phyloP scores from a whole-genome alignment of 2,888 invertebrate species.

The Melolontha melolontha region DNA sequence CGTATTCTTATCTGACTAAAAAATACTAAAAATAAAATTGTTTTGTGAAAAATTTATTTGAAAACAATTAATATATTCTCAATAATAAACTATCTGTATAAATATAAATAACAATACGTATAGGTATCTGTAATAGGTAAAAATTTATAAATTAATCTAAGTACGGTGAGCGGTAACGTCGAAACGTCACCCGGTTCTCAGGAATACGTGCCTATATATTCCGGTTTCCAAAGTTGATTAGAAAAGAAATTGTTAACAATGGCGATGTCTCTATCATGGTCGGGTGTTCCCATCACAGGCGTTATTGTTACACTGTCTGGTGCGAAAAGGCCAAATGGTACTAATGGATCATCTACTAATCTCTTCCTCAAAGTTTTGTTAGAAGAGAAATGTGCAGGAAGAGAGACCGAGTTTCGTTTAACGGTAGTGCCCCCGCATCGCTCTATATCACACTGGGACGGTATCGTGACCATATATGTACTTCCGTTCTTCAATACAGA shows the following conservation, averaged over 20 bases:
- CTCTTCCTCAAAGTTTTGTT: constrained; percentile 43
- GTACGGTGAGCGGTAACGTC: constrained; percentile 46
- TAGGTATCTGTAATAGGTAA: constrained; percentile 57
- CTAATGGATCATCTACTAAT: constrained; percentile 62
- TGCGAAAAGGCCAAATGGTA: constrained; percentile 64
- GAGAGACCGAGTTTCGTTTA: constrained; percentile 33
- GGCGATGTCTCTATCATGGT: constrained; percentile 67
- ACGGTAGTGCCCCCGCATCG: constrained; percentile 40
- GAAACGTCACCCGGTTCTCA: constrained; percentile 52
- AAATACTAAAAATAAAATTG: constrained; percentile 2
- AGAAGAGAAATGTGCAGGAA: constrained; percentile 19
- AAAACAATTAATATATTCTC: constrained; percentile 62
- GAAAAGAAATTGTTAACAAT: constrained; percentile 69
- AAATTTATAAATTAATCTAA: constrained; percentile 54
- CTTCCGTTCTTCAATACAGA: constrained; percentile 19
- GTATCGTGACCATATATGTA: constrained; percentile 43
- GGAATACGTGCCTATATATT: constrained; percentile 66
- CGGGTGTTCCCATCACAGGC: constrained; percentile 64
- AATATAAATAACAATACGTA: constrained; percentile 66
- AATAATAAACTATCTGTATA: constrained; percentile 63
- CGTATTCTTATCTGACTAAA: neutral
- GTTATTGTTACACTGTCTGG: constrained; percentile 66
- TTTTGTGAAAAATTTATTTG: constrained; percentile 50
- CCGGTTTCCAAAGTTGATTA: constrained; percentile 70
- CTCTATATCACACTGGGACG: constrained; percentile 48